Evolutionary conservation across 1,140 invertebrate species (phyloP).

Genomic region (Drosophila watanabei): DNA sequence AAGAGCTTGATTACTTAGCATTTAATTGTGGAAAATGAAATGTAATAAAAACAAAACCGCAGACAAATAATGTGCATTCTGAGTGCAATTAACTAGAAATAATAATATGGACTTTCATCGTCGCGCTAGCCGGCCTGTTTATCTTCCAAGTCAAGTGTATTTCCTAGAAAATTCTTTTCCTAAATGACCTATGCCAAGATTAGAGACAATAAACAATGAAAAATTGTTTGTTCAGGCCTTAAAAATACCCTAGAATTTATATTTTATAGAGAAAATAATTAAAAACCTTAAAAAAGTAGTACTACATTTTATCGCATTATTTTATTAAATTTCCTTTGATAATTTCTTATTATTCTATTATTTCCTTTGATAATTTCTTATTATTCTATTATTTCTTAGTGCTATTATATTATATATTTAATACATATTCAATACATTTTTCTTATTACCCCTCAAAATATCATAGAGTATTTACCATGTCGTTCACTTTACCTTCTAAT

Average conservation of each 20-base stretch:
- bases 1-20: conserved; percentile 5
- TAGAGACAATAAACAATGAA: conserved; percentile 11
- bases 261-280: background rate
- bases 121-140: conserved; percentile 12
- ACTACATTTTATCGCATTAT: too few relatives aligned
- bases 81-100: background rate
- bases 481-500: conserved; percentile 1
- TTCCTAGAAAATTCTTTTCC: conserved; percentile 33
- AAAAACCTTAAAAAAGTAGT: background rate
- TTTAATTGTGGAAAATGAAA: conserved; percentile 2
- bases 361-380: background rate
- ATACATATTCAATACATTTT: background rate
- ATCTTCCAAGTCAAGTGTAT: conserved; percentile 10
- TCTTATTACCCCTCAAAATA: background rate
- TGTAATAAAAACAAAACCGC: background rate
- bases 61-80: background rate
- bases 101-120: conserved; percentile 29
- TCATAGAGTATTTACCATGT: background rate
- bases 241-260: background rate
- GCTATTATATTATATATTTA: background rate
- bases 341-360: background rate
- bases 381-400: background rate
- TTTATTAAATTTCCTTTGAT: background rate
- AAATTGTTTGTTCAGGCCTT: background rate
- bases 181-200: conserved; percentile 39